Base-by-base conservation (phyloP, 2,113 vertebrate species). In the Boleophthalmus pectinirostris region DNA sequence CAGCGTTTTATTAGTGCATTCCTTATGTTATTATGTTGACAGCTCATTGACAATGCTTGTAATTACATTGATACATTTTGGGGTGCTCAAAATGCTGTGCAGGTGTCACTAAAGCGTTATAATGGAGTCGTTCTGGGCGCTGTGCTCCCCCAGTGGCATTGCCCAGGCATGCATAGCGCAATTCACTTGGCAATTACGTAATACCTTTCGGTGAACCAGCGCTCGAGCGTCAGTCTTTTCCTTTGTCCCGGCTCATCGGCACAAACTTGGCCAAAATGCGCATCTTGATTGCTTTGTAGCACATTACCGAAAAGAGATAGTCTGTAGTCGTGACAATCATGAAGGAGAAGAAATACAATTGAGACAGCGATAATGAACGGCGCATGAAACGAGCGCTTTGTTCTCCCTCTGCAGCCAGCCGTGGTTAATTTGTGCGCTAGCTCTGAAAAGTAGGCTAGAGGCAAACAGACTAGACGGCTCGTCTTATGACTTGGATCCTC, bases 171-270 rank as follows among this genome's bases (percentile, higher is more conserved):
- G 90, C 89, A 86, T 84, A 88, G 87, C 86, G 89, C 91, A 89
- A 85, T 90, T 83, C 85, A 86, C 90, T 91, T 86, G 88, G 49
- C 88, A 78, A 92, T 92, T 91, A 92, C 91, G 91, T 92, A 91
- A 92, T 92, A 92, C 79, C 85, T 89, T 87, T 85, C 78, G 13
- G 80, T 61, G 79, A 77, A 88, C 67, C 82, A 79, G 89, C 89
- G 89, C 90, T 89, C 84, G 72, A 85, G 85, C 81, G 61, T 80
- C 72, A 69, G 68, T 80, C 83, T 61, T 75, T 85, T 84, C 86
- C 85, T 89, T 92, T 90, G 90, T 91, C 88, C 86, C 81, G 5
- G 70, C 79, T 53, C 57, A 23, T 25, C 60, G 66, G 68, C 21
- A 46, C 72, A 63, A 78, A 85, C 70, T 82, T 67, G 54, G 57